Conservation (phyloP, 2,888 invertebrate species). For the Acronicta leporina region DNA sequence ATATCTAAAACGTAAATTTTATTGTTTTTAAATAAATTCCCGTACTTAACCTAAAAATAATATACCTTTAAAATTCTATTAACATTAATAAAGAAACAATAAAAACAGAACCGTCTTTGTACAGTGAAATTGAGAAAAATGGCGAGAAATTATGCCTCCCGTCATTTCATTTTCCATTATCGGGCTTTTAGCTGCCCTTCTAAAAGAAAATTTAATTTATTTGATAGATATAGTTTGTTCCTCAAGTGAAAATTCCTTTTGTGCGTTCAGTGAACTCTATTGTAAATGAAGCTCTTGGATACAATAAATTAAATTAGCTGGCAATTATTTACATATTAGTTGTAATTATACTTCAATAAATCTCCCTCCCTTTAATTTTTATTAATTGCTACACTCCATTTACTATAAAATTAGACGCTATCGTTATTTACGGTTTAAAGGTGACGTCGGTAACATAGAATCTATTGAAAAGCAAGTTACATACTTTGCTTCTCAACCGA, state of each 20-base stretch:
- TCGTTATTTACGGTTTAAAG: too few species aligned
- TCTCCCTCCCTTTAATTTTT: too few species aligned
- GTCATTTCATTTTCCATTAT: constrained; percentile 15
- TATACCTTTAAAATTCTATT: not conserved
- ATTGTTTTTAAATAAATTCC: not conserved
- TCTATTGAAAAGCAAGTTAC: too few species aligned
- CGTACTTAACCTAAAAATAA: not conserved
- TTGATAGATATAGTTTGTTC: constrained; percentile 13
- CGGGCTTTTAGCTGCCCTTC: constrained; percentile 10
- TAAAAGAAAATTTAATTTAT: constrained; percentile 36
- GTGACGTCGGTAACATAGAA: too few species aligned
- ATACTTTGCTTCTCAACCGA: too few species aligned
- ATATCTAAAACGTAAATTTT: too few species aligned
- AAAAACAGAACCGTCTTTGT: constrained; percentile 10
- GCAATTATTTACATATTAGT: not conserved
- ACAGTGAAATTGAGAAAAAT: constrained; percentile 10
- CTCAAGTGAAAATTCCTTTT: constrained; percentile 8
- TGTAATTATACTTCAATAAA: too few species aligned
- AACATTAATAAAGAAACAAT: constrained; percentile 6
- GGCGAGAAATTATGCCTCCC: constrained; percentile 7
- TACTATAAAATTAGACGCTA: too few species aligned
- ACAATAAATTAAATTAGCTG: not conserved
- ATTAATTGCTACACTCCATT: too few species aligned
- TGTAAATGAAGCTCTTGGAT: constrained; percentile 4
- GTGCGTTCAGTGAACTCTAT: constrained; percentile 7